Evolutionary conservation across 2,113 vertebrate species (phyloP).

Genomic region (Sminthopsis crassicaudata): DNA sequence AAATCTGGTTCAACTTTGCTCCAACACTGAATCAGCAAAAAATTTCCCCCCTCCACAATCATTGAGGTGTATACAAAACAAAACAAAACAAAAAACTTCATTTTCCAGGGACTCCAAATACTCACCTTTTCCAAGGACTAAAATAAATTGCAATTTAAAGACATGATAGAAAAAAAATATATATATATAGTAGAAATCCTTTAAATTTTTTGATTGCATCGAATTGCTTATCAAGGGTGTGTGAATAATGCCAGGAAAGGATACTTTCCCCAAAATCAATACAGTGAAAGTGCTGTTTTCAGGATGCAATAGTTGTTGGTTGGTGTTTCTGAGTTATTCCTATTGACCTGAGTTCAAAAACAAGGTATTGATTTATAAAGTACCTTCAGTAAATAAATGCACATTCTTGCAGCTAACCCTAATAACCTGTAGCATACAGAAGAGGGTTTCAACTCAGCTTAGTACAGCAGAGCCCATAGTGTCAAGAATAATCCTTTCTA

Average conservation of each 20-base stretch:
- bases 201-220: conserved; percentile 76
- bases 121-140: conserved; percentile 45
- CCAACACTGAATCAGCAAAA: conserved; percentile 27
- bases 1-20: conserved; percentile 3
- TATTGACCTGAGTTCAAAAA: conserved; percentile 86
- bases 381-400: conserved; percentile 85
- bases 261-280: conserved; percentile 84
- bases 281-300: conserved; percentile 83
- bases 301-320: conserved; percentile 82
- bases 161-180: conserved; percentile 40
- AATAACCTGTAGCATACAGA: conserved; percentile 76
- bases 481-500: conserved; percentile 50
- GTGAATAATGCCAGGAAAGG: conserved; percentile 86
- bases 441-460: conserved; percentile 54
- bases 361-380: conserved; percentile 87
- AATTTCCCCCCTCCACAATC: neutral
- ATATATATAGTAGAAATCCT: conserved; percentile 62
- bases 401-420: conserved; percentile 80
- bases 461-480: neutral
- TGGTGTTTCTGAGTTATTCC: conserved; percentile 86
- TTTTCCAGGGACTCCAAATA: neutral
- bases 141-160: conserved; percentile 57
- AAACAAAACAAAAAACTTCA: neutral
- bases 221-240: conserved; percentile 78
- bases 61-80: neutral